Conservation (phyloP, 2,797 vertebrate species). For the Oreonectes daqikongensis region DNA sequence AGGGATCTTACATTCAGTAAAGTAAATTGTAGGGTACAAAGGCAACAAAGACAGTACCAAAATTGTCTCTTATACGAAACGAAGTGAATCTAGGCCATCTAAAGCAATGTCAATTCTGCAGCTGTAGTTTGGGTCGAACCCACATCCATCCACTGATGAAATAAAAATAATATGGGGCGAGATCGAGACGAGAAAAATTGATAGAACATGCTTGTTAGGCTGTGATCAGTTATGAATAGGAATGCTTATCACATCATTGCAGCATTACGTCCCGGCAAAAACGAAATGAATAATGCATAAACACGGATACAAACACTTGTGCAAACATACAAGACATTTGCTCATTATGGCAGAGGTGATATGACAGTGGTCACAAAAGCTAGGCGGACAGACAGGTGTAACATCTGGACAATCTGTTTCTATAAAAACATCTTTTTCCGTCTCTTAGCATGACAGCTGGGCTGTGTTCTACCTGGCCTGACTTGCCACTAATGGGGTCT, state of each 20-base stretch:
- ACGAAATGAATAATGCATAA: constrained; percentile 46
- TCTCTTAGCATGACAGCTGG: constrained; percentile 56
- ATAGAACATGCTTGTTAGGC: neutral
- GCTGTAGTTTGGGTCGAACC: neutral
- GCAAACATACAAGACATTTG: constrained; percentile 28
- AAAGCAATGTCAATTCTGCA: neutral
- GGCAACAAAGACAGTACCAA: neutral
- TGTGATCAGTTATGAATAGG: constrained; percentile 30
- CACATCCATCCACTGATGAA: neutral
- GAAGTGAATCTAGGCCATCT: neutral
- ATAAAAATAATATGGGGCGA: constrained; percentile 15
- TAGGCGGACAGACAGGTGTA: constrained; percentile 50
- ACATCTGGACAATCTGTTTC: constrained; percentile 56
- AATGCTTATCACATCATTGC: constrained; percentile 45
- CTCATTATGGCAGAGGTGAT: constrained; percentile 49
- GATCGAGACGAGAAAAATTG: neutral
- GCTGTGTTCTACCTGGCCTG: constrained; percentile 52
- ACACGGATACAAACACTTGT: constrained; percentile 24
- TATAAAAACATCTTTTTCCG: constrained; percentile 47
- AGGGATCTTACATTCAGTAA: neutral
- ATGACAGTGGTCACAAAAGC: constrained; percentile 37
- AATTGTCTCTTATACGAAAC: neutral
- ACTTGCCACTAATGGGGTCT: constrained; percentile 59
- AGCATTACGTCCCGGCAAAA: constrained; percentile 12
- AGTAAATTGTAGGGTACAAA: neutral